Evolutionary conservation across 2,797 vertebrate species (phyloP), one percentile per base, ranked within the genome.

Genomic region (Hemitrygon akajei): DNA sequence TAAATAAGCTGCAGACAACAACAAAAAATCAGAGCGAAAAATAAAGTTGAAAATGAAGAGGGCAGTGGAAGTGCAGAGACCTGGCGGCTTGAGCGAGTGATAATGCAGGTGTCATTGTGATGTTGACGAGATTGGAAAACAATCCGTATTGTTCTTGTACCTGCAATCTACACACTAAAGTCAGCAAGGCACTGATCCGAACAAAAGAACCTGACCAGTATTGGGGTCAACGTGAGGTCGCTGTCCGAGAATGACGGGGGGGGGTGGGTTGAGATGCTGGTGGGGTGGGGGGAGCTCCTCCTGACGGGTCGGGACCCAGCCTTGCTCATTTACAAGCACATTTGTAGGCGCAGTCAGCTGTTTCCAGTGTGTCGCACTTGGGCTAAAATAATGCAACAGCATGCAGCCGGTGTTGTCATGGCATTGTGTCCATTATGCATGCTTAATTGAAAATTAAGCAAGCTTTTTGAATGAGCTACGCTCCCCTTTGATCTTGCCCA

Each of bases 391-490:
- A 97, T 96, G 96, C 97, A 97, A 95, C 98, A 97, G 97, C 96
- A 95, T 98, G 98, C 95, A 69, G 94, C 96, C 96, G 95, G 96
- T 96, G 98, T 98, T 98, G 98, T 98, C 97, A 98, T 97, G 98
- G 97, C 97, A 96, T 96, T 95, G 97, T 97, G 97, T 97, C 96
- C 97, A 98, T 98, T 97, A 97, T 98, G 98, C 98, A 98, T 98
- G 97, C 98, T 98, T 98, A 99, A 99, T 98, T 97, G 98, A 98
- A 98, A 98, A 98, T 99, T 98, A 98, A 98, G 97, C 96, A 95
- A 96, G 96, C 96, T 96, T 98, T 98, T 97, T 97, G 96, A 97
- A 96, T 96, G 95, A 94, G 95, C 94, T 96, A 95, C 95, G 94
- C 95, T 96, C 96, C 96, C 91, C 96, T 98, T 98, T 98, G 98